phyloP scores from a whole-genome alignment of 2,888 invertebrate species.

The Halictus ligatus region DNA sequence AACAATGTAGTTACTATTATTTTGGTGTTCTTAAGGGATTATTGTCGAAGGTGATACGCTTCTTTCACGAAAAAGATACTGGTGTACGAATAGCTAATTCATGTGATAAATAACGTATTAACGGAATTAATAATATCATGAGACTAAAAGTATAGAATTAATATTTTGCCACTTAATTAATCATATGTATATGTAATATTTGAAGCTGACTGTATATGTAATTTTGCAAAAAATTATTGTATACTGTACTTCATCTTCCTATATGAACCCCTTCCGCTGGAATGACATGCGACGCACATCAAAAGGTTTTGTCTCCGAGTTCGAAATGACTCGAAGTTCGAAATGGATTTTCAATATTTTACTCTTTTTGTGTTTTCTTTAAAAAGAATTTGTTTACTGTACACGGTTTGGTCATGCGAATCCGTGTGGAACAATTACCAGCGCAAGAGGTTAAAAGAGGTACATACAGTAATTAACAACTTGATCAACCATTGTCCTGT shows the following conservation, averaged over 20 bases:
- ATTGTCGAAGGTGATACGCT: not conserved
- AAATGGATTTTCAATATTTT: too few species aligned
- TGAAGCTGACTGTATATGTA: not conserved
- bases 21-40: not conserved
- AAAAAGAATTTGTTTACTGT: too few species aligned
- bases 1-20: not conserved
- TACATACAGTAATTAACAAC: constrained; percentile 78
- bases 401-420: too few species aligned
- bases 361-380: too few species aligned
- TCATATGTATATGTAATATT: not conserved
- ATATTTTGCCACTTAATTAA: constrained; percentile 3
- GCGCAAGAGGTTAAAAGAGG: constrained; percentile 68
- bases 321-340: too few species aligned
- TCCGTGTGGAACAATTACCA: too few species aligned
- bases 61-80: not conserved
- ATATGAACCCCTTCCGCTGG: constrained; percentile 58
- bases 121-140: not conserved
- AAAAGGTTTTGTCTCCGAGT: too few species aligned
- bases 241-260: constrained; percentile 53
- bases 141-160: not conserved
- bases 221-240: constrained; percentile 23
- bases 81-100: not conserved
- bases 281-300: too few species aligned
- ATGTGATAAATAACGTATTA: not conserved
- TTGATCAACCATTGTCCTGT: constrained; percentile 73